These are phyloP conservation scores for Furcula furcula DNA, from an alignment of 2,888 invertebrate genomes.

Conservation along the genomic window DNA sequence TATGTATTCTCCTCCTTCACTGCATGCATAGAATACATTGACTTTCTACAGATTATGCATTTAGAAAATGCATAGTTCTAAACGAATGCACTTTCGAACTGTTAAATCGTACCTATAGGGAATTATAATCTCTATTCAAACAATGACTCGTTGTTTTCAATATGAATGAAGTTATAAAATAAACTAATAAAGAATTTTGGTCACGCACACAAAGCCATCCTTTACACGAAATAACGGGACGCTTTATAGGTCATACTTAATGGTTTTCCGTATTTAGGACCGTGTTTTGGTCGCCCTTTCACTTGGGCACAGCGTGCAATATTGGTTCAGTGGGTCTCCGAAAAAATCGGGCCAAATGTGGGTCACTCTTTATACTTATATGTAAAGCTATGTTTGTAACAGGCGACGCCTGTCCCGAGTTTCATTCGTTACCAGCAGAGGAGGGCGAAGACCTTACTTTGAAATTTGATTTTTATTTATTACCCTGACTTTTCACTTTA, in stretches of 20 bases:
- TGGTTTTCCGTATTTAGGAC: constrained; percentile 34
- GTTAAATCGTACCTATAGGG: constrained; percentile 56
- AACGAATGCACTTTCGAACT: constrained; percentile 54
- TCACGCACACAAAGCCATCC: constrained; percentile 61
- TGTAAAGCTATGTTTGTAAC: too few relatives aligned
- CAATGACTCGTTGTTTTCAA: constrained; percentile 45
- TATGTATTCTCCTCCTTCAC: neutral
- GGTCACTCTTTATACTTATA: too few relatives aligned
- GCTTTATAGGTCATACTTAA: constrained; percentile 45
- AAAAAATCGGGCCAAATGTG: constrained; percentile 1
- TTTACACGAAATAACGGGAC: constrained; percentile 61
- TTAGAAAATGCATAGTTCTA: constrained; percentile 33
- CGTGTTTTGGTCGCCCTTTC: constrained; percentile 54
- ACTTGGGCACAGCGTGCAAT: constrained; percentile 30
- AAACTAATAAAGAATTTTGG: constrained; percentile 38
- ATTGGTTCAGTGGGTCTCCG: constrained; percentile 35
- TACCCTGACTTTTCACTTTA: too few relatives aligned
- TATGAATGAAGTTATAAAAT: constrained; percentile 31
- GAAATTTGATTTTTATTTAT: too few relatives aligned
- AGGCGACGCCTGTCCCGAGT: too few relatives aligned
- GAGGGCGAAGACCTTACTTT: too few relatives aligned
- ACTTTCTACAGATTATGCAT: constrained; percentile 27
- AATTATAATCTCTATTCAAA: constrained; percentile 46
- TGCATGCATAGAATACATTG: constrained; percentile 11
- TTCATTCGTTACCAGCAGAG: too few relatives aligned